These are phyloP conservation scores for Anas platyrhynchos DNA, from an alignment of 2,113 vertebrate genomes.

Conservation along the genomic window DNA sequence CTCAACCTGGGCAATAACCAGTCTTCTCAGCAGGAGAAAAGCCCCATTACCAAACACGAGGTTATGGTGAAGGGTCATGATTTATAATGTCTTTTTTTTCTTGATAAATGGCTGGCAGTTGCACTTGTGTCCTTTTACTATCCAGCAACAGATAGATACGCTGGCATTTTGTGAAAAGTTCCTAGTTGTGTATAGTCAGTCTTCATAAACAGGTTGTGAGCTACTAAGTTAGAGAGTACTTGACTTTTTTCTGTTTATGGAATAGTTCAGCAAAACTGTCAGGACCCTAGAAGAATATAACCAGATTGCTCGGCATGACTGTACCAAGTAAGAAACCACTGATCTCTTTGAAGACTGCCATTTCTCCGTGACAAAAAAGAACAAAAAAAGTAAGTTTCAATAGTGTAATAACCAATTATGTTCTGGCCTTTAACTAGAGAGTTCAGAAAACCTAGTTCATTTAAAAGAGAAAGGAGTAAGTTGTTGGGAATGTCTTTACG, in stretches of 20 bases:
- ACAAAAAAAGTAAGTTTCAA: neutral
- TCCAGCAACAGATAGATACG: neutral
- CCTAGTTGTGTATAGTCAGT: neutral
- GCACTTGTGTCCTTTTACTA: neutral
- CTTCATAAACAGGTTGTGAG: neutral
- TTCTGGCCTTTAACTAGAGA: neutral
- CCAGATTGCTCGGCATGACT: neutral
- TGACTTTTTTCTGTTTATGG: neutral
- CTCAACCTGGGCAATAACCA: fast-evolving
- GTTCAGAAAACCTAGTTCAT: neutral
- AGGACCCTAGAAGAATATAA: too few species aligned
- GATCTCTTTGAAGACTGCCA: neutral
- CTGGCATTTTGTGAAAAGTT: neutral
- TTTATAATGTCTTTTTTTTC: neutral
- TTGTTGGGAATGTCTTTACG: neutral
- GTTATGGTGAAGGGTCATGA: neutral
- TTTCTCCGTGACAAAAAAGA: neutral
- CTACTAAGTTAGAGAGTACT: neutral
- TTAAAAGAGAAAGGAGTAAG: neutral
- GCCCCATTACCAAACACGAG: too few species aligned
- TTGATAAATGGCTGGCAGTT: neutral
- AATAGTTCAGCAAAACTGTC: neutral
- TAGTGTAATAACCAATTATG: neutral
- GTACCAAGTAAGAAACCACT: neutral
- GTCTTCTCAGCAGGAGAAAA: neutral